phyloP scores from a whole-genome alignment of 1,140 invertebrate species.

The Philotrypesis tridentata region DNA sequence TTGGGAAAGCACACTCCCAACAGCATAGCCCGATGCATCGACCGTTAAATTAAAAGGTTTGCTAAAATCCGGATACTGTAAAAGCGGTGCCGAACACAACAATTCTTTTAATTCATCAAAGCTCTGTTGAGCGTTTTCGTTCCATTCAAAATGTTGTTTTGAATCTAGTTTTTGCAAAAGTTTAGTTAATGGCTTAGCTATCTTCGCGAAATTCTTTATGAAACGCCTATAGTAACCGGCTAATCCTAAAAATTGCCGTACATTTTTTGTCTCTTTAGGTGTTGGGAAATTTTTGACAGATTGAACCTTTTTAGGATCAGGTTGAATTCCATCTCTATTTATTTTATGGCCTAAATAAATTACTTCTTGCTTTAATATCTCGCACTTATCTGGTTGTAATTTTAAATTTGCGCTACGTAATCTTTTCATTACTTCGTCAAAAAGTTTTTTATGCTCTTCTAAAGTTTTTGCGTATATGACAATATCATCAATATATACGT shows the following conservation, averaged over 20 bases:
- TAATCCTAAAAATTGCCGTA: too few relatives aligned
- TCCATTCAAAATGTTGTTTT: too few relatives aligned
- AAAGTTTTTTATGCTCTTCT: conserved; percentile 27
- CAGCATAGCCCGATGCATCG: too few relatives aligned
- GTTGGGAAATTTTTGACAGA: conserved; percentile 53
- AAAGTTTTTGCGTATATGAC: conserved; percentile 3
- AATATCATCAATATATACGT: conserved; percentile 62
- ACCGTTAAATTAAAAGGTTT: too few relatives aligned
- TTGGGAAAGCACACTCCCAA: too few relatives aligned
- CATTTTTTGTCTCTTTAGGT: conserved; percentile 23
- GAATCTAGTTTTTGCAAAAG: too few relatives aligned
- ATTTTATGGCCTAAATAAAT: conserved; percentile 26
- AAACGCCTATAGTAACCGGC: too few relatives aligned
- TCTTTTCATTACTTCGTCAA: neutral
- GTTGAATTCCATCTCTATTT: neutral
- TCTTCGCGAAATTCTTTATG: too few relatives aligned
- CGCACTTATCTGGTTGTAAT: conserved; percentile 22
- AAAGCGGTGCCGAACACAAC: conserved; percentile 46
- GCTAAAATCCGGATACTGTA: too few relatives aligned
- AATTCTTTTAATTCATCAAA: neutral
- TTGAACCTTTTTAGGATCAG: conserved; percentile 6
- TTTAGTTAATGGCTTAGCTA: too few relatives aligned
- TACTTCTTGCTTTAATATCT: neutral
- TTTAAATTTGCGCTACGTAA: neutral
- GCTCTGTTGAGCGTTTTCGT: neutral